These are phyloP conservation scores for Acropternis orthonyx DNA, from an alignment of 2,797 vertebrate genomes.

Conservation along the genomic window DNA sequence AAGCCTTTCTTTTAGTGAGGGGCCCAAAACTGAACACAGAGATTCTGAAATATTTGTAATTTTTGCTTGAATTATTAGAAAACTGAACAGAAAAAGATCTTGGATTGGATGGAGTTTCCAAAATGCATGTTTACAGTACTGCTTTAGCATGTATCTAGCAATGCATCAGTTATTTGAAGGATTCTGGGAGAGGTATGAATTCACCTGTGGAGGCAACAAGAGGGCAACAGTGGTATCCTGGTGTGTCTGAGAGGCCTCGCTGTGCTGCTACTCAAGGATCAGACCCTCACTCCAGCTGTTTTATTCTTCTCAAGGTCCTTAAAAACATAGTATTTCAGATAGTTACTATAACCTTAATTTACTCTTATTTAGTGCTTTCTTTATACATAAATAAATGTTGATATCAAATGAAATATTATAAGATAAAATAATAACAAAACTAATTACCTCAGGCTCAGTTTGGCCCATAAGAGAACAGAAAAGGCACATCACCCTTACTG, in stretches of 20 bases:
- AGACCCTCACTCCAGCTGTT: not conserved
- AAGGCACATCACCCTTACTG: not conserved
- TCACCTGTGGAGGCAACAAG: not conserved
- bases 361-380: not conserved
- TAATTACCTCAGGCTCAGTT: not conserved
- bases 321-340: not conserved
- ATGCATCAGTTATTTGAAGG: accelerated
- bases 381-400: not conserved
- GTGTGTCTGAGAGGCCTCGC: not conserved
- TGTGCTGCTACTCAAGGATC: accelerated
- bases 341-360: not conserved
- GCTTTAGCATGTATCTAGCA: not conserved
- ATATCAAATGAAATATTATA: not conserved
- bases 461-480: not conserved
- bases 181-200: not conserved
- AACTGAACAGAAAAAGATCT: not conserved
- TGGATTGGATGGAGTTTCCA: not conserved
- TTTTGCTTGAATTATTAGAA: not conserved
- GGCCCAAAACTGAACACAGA: not conserved
- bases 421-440: not conserved
- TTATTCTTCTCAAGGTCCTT: not conserved
- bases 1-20: not conserved
- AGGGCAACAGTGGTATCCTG: not conserved
- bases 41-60: not conserved
- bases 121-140: not conserved